Base-by-base conservation (phyloP, 2,888 invertebrate species). In the Ectemnius continuus region DNA sequence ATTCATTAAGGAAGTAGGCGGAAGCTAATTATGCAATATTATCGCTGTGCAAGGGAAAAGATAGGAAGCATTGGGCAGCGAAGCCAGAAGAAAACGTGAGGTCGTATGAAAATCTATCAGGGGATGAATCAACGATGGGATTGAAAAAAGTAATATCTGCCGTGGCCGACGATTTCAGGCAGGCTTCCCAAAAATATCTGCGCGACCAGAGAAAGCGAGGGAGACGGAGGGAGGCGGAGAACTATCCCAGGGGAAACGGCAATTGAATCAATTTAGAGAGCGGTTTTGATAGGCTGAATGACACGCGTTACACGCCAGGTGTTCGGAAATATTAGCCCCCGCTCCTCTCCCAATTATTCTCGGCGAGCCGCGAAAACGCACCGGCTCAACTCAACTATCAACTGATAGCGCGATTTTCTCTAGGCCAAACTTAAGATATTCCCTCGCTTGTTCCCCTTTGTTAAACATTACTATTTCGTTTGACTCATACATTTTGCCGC, bases 261-360 rank as follows among this genome's bases (percentile, higher is more conserved):
- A 87, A 87, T 87, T 85, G 84, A 86, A 85, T 85, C 87, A 87
- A 88, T 88, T 87, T 84, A 80, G 79, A 75, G 78, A 84, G 85
- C 82, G 83, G 86, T 87, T 88, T 88, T 84, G 82, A 82, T 84
- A 83, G 80, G 80, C 76, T 79, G 79, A 71, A 66, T 80, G 81
- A 83, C 84, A 83, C 73, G 79, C 76, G 85, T 87, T 87, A 85
- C 82, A 84, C 83, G 78, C 60, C 76, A 76, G 78, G 82, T 82
- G 82, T 82, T 81, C 76, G 75, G 80, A 83, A 85, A 82, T 82
- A 85, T 87, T 86, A 83, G 82, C 78, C 76, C 74, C 75, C 82
- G 73, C 81, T 77, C 52, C n/a, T 76, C 75, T 78, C 72, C 78
- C 83, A 84, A 86, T 86, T 85, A 86, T 82, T 61, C 70, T 62